Percentiles rank a stretch among this genome's conserved stretches.
Conservation (phyloP, 2,113 vertebrate species). For the Nothobranchius kuhntae region DNA sequence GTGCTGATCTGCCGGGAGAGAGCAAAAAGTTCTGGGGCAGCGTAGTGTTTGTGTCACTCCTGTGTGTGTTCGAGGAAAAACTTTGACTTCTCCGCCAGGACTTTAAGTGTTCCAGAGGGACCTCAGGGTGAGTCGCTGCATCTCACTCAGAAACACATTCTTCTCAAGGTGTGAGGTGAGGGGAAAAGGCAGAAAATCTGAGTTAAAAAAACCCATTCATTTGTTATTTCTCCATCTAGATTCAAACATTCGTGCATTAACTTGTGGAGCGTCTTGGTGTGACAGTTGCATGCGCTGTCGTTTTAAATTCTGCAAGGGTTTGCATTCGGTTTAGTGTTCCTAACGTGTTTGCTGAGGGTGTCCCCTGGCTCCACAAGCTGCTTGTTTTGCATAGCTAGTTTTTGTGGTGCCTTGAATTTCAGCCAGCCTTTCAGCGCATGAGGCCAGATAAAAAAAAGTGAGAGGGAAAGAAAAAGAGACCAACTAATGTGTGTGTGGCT, state of each 20-base stretch:
- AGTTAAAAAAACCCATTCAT: not conserved
- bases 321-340: constrained; percentile 9
- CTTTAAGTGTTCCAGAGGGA: constrained; percentile 23
- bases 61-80: constrained; percentile 2
- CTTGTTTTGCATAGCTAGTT: constrained; percentile 66
- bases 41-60: constrained; percentile 47
- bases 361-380: constrained; percentile 43
- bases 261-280: not conserved
- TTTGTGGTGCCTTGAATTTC: constrained; percentile 57
- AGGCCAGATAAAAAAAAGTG: constrained; percentile 26
- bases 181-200: constrained; percentile 15
- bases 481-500: constrained; percentile 72
- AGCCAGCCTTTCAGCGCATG: constrained; percentile 64
- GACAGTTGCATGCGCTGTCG: constrained; percentile 9
- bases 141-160: constrained; percentile 14
- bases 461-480: not conserved
- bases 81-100: constrained; percentile 37
- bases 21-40: constrained; percentile 70
- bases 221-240: not conserved
- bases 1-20: constrained; percentile 53
- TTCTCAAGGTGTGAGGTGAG: constrained; percentile 12
- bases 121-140: constrained; percentile 61
- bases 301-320: constrained; percentile 21
- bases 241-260: constrained; percentile 22
- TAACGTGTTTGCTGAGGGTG: constrained; percentile 44